These are phyloP conservation scores for Propithecus perrieri DNA, from an alignment of 2,797 vertebrate species.

Conservation along the genomic window DNA sequence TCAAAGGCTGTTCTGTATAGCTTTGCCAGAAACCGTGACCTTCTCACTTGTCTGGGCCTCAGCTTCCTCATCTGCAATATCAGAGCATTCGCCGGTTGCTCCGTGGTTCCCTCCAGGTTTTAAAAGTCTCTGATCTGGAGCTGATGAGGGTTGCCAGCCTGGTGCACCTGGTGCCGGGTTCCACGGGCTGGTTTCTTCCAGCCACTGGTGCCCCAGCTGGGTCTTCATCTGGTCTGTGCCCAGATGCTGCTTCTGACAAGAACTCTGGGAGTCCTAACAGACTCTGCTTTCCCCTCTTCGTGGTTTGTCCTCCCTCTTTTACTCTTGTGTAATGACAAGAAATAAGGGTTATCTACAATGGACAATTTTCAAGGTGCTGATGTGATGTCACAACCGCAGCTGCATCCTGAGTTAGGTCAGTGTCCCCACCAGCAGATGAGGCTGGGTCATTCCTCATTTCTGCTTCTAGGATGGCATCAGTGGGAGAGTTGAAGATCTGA, in stretches of 20 bases:
- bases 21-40: constrained; percentile 54
- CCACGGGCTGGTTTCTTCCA: neutral
- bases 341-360: constrained; percentile 28
- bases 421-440: constrained; percentile 36
- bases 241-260: constrained; percentile 56
- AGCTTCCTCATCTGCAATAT: constrained; percentile 40
- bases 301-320: neutral
- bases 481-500: neutral
- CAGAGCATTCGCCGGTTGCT: constrained; percentile 24
- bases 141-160: neutral
- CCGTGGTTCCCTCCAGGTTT: constrained; percentile 26
- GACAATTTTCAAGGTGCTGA: constrained; percentile 65
- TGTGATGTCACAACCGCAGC: constrained; percentile 27
- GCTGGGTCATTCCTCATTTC: neutral
- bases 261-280: constrained; percentile 54
- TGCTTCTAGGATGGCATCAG: constrained; percentile 1
- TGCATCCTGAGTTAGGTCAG: constrained; percentile 15
- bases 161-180: neutral
- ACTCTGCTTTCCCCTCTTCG: neutral
- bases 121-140: constrained; percentile 29
- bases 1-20: constrained; percentile 15
- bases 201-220: neutral
- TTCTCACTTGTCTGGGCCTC: constrained; percentile 35
- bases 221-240: neutral
- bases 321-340: neutral